Evolutionary conservation across 2,888 invertebrate species (phyloP).

Genomic region (Mythimna albipuncta): DNA sequence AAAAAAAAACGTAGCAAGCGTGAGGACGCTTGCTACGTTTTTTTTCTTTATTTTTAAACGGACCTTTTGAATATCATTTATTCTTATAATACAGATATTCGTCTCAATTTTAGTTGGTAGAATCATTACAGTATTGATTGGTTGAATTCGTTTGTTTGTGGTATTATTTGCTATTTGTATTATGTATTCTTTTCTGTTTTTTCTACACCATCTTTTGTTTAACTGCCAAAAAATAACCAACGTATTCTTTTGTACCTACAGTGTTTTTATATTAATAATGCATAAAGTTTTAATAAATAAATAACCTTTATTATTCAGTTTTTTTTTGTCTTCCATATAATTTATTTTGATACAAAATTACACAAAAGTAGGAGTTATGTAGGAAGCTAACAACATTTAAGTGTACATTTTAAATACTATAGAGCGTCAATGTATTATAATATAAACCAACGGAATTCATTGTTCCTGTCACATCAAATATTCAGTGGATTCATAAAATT

Average conservation of each 20-base stretch:
- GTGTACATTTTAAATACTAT: background rate
- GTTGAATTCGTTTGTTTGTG: no score
- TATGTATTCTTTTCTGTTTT: no score
- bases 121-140: background rate
- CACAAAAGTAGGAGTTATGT: background rate
- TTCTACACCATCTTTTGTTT: no score
- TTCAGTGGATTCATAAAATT: conserved; percentile 34
- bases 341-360: no score
- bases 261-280: no score
- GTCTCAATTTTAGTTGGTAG: background rate
- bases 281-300: no score
- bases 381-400: background rate
- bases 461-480: conserved; percentile 36
- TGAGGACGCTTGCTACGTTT: no score
- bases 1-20: no score
- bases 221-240: no score
- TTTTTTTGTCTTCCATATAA: background rate
- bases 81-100: background rate
- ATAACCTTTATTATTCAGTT: background rate
- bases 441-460: conserved; percentile 6
- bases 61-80: background rate
- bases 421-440: conserved; percentile 4
- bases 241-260: no score
- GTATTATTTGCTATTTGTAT: no score
- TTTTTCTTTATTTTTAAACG: background rate